Evolutionary conservation across 2,888 invertebrate genomes (phyloP), one percentile per base, ranked within the genome.

Genomic region (Apoda limacodes): DNA sequence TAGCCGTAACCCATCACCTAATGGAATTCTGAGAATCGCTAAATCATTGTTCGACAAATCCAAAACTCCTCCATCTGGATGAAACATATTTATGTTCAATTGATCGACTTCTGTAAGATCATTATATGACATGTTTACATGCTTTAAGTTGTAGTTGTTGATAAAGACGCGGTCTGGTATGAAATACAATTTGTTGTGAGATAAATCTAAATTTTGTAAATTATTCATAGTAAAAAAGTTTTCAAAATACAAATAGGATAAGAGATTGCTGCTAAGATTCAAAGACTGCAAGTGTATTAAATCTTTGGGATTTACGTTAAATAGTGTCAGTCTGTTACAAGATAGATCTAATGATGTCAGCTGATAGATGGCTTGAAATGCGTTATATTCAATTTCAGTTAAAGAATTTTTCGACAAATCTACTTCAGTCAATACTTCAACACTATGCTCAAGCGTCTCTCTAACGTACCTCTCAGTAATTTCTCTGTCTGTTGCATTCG

Each of bases 141-240:
- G 43, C 41, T 58, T 67, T 25, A 78, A 49, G 36, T 62, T 54
- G 24, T 55, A 43, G 34, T 56, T 69, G 15, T 58, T 56, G 2
- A 40, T 44, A 28, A 78, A 61, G 2, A 62, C 52, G 32, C 58
- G 44, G 28, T 60, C 60, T 0, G 74, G 65, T n/a, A 74, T 60
- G 13, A 48, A 46, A 5, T 64, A 51, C 11, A 80, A 45, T 5
- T 26, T 33, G 34, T 80, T 80, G 32, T 57, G 32, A 1, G 78
- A 78, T 21, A 80, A 48, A 46, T 80, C 78, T n/a, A 80, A 50
- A 34, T 67, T 70, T 32, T 71, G 62, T 15, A 80, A 52, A 34
- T 56, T 58, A 5, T 35, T 52, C 74, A 80, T 74, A 0, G 45
- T 46, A 0, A 48, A 51, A 35, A 80, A 80, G 15, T 60, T 69